Conservation (phyloP, 2,113 vertebrate genomes). For the Platycercus adscitus region DNA sequence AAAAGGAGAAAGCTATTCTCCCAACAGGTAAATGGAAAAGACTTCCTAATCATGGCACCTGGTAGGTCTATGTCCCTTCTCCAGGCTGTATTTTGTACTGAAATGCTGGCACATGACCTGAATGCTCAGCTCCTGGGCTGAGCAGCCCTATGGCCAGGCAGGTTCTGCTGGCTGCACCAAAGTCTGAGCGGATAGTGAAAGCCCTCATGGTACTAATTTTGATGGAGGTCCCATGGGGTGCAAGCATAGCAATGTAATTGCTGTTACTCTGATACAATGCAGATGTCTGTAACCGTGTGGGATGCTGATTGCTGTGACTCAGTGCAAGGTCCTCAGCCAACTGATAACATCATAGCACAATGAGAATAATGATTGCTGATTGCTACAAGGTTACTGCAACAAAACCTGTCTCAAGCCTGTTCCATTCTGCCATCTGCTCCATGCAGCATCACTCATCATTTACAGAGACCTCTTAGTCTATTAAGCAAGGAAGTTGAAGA, state of each 20-base stretch:
- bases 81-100: neutral
- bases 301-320: slow-evolving; percentile 5
- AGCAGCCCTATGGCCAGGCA: neutral
- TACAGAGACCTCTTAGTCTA: slow-evolving; percentile 18
- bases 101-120: neutral
- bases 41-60: neutral
- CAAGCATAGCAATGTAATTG: neutral
- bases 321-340: neutral
- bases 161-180: neutral
- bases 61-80: neutral
- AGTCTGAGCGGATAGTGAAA: neutral
- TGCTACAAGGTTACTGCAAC: neutral
- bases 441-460: slow-evolving; percentile 28
- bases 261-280: neutral
- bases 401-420: neutral
- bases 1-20: neutral
- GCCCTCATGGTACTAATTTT: neutral
- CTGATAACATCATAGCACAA: neutral
- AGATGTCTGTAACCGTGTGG: neutral
- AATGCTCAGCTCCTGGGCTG: neutral
- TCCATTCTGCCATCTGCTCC: slow-evolving; percentile 38
- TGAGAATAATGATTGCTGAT: neutral
- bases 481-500: slow-evolving; percentile 17
- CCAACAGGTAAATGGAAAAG: neutral
- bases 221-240: neutral